A percentile compares a stretch with the other conserved stretches of the same genome.
phyloP scores from a whole-genome alignment of 35 echinoderm and acorn worm genomes.

The Holothuria glaberrima region DNA sequence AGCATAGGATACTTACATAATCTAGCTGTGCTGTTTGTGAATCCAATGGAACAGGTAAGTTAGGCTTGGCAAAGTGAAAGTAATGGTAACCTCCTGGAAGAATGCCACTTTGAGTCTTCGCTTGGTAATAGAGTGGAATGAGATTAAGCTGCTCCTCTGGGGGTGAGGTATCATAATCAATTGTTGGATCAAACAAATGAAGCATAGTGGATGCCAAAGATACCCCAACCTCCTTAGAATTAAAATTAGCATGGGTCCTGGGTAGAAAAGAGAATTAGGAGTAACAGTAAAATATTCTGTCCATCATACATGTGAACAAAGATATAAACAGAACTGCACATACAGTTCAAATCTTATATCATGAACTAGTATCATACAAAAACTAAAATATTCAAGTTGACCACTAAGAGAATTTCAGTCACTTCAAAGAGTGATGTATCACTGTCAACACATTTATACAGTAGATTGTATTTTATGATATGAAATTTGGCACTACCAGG shows the following conservation, averaged over 20 bases:
- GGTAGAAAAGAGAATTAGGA: neutral
- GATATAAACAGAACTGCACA: too few species aligned
- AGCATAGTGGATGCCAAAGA: slow-evolving; percentile 89
- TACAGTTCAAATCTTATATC: too few species aligned
- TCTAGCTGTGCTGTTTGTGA: slow-evolving; percentile 79
- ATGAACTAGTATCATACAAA: too few species aligned
- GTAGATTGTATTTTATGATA: too few species aligned
- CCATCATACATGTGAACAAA: too few species aligned
- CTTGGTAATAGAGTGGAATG: slow-evolving; percentile 77
- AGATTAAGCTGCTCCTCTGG: slow-evolving; percentile 78
- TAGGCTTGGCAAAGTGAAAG: slow-evolving; percentile 85
- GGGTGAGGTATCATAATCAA: slow-evolving; percentile 76
- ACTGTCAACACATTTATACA: too few species aligned
- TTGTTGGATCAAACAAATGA: slow-evolving; percentile 88
- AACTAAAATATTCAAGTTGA: too few species aligned
- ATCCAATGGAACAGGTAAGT: slow-evolving; percentile 67
- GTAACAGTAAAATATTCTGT: too few species aligned
- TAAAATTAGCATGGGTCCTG: slow-evolving; percentile 94
- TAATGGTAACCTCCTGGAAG: slow-evolving; percentile 87
- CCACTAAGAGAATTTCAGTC: too few species aligned
- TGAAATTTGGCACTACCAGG: too few species aligned
- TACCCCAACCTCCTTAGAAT: slow-evolving; percentile 84
- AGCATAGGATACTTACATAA: slow-evolving; percentile 77
- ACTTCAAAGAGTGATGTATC: too few species aligned
- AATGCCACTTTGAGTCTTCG: slow-evolving; percentile 73